phyloP scores from a whole-genome alignment of 2,888 invertebrate genomes.

The Amblyjoppa fuscipennis region DNA sequence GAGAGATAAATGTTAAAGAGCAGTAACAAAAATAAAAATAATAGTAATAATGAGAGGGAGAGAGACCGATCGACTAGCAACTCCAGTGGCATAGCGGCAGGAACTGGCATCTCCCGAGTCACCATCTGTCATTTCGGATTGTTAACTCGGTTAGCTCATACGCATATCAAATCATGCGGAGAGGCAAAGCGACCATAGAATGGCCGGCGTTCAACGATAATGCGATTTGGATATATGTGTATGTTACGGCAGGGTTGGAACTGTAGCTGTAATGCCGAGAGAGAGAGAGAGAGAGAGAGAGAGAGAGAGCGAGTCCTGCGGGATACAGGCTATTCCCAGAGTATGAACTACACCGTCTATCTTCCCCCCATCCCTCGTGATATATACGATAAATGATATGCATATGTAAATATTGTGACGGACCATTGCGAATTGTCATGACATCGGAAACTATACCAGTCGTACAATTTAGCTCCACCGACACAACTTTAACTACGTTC shows the following conservation, averaged over 20 bases:
- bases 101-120: conserved; percentile 74
- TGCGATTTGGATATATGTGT: conserved; percentile 82
- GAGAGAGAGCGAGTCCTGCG: conserved; percentile 80
- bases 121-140: conserved; percentile 84
- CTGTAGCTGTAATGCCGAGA: conserved; percentile 61
- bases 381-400: conserved; percentile 82
- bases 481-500: background rate
- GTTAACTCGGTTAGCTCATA: conserved; percentile 82
- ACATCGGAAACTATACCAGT: conserved; percentile 53
- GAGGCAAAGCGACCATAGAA: conserved; percentile 76
- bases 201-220: conserved; percentile 79
- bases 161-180: conserved; percentile 84
- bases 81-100: conserved; percentile 21
- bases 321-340: conserved; percentile 75
- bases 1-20: no score
- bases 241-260: conserved; percentile 20
- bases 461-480: conserved; percentile 19
- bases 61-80: conserved; percentile 22
- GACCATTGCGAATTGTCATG: conserved; percentile 78
- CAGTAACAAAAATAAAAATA: no score
- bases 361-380: conserved; percentile 73
- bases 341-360: conserved; percentile 47
- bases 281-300: conserved; percentile 72
- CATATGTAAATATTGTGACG: conserved; percentile 84
- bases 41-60: background rate